Percentiles rank a stretch among this genome's conserved stretches.
Evolutionary conservation across 2,113 vertebrate genomes (phyloP).

Genomic region (Anoplopoma fimbria): DNA sequence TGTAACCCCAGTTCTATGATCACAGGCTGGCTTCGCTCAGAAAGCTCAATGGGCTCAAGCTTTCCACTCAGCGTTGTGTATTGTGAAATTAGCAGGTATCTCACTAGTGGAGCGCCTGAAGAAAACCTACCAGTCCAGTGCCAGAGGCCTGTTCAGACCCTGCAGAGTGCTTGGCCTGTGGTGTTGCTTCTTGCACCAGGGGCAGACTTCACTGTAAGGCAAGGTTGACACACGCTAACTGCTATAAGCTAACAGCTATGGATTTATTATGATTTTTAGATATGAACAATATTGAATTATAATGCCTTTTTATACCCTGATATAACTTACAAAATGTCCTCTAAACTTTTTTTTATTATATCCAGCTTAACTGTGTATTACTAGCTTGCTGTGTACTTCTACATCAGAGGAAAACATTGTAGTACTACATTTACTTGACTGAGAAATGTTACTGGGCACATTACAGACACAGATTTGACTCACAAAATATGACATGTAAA

Average conservation of each 20-base stretch:
- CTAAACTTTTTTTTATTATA: no score
- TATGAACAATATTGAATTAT: not conserved
- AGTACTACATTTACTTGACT: not conserved
- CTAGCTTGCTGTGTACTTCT: not conserved
- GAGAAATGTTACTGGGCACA: not conserved
- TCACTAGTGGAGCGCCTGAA: no score
- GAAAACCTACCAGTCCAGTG: no score
- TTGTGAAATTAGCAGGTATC: not conserved
- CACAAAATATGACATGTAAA: not conserved
- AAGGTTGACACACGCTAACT: no score
- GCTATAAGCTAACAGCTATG: no score
- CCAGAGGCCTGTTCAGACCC: no score
- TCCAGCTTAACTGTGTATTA: not conserved
- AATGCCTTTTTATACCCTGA: not conserved
- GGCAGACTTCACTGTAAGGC: no score
- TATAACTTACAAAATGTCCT: not conserved
- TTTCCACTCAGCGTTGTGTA: not conserved
- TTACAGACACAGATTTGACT: not conserved
- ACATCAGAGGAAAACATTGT: not conserved
- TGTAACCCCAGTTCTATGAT: conserved; percentile 5
- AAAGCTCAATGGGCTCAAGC: not conserved
- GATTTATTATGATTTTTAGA: not conserved
- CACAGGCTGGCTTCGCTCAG: not conserved
- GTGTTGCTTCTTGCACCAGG: no score
- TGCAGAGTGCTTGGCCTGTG: no score